Evolutionary conservation across 2,113 vertebrate species (phyloP).

Genomic region (Phalacrocorax pelagicus): DNA sequence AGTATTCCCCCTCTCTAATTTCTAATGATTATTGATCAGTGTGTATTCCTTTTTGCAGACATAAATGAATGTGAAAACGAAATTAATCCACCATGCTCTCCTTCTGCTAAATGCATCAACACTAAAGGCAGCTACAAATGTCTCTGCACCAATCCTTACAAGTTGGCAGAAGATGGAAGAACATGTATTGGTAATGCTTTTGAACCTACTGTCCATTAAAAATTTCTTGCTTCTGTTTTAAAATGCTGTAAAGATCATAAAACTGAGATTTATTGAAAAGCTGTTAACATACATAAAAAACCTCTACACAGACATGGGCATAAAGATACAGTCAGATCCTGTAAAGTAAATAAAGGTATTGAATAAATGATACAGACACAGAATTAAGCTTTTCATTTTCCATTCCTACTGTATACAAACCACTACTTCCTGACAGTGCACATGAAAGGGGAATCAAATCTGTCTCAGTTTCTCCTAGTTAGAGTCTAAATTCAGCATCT

Average conservation of each 20-base stretch:
- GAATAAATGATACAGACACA: background rate
- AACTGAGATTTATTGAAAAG: background rate
- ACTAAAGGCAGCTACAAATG: constrained; percentile 73
- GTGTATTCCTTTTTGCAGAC: constrained; percentile 57
- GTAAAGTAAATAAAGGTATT: background rate
- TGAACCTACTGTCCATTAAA: background rate
- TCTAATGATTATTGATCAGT: background rate
- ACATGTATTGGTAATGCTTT: constrained; percentile 60
- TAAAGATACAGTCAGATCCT: background rate
- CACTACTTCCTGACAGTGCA: background rate
- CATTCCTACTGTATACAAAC: background rate
- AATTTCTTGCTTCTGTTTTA: background rate
- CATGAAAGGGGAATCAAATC: background rate
- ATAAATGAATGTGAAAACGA: constrained; percentile 74
- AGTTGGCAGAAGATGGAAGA: constrained; percentile 63
- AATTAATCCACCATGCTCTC: constrained; percentile 62
- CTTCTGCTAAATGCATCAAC: constrained; percentile 71
- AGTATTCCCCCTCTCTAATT: background rate
- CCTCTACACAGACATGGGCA: background rate
- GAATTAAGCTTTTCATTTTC: background rate
- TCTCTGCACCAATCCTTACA: constrained; percentile 44
- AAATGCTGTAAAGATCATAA: background rate
- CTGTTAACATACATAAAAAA: background rate
- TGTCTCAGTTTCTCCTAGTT: background rate
- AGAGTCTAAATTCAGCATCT: background rate